Evolutionary conservation across 1,140 invertebrate species (phyloP).

Genomic region (Psix sp.): DNA sequence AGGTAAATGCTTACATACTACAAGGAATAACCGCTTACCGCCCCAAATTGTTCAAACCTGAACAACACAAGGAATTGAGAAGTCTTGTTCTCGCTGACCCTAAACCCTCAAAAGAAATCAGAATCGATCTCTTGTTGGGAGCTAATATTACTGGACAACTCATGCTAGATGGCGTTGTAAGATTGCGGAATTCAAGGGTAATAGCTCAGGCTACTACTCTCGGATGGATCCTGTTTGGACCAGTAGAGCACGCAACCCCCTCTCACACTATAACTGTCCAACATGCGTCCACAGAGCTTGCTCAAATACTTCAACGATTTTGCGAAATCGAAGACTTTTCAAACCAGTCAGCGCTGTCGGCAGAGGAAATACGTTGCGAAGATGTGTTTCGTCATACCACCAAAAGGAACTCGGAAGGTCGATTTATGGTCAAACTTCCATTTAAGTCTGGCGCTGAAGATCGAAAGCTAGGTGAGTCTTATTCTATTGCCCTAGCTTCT

Average conservation of each 20-base stretch:
- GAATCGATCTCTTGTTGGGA: constrained; percentile 1
- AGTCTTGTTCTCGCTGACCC: neutral
- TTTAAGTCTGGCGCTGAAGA: neutral
- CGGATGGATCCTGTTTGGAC: constrained; percentile 4
- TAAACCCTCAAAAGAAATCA: neutral
- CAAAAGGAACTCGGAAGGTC: neutral
- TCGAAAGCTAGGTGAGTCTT: neutral
- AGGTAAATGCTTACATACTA: neutral
- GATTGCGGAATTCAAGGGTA: neutral
- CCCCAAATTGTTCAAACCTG: neutral
- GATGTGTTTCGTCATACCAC: neutral
- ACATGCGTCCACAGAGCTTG: neutral
- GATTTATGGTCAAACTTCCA: neutral
- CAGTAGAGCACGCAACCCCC: neutral
- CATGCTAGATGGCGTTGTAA: neutral
- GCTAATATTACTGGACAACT: neutral
- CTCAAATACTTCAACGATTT: neutral
- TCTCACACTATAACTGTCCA: neutral
- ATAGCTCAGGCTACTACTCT: neutral
- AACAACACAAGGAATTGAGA: neutral
- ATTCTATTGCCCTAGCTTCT: constrained; percentile 1
- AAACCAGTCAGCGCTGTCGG: neutral
- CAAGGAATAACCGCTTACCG: constrained; percentile 1
- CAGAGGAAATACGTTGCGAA: neutral
- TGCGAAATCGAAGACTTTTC: constrained; percentile 4